Evolutionary conservation across 2,888 invertebrate genomes (phyloP), one percentile per base, ranked within the genome.

Genomic region (Cosmia trapezina): DNA sequence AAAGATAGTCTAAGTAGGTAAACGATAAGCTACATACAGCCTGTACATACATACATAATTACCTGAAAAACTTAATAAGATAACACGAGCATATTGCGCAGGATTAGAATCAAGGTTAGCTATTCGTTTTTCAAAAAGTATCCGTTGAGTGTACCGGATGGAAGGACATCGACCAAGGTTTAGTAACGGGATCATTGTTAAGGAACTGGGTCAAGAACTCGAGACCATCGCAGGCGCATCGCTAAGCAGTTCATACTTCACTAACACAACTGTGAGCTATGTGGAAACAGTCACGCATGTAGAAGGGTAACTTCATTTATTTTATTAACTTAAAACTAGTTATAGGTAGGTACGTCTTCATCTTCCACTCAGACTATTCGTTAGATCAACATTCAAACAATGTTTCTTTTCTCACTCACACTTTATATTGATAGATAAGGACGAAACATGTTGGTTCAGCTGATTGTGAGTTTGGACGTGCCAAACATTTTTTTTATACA

Each of bases 151-250:
- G 37, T 79, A 75, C 64, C 78, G 76, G 81, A 74, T 81, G 56
- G 74, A 83, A 83, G 83, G 86, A 88, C 81, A 43, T 67, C 60
- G 73, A 45, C 56, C 83, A 83, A 81, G 84, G 83, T 70, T 79
- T 74, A 76, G 79, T 85, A 86, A 86, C 86, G 84, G 88, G 83
- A 84, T 86, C 73, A 80, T 83, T 83, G 77, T 78, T 65, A 73
- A 57, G 67, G 76, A 90, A 87, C 86, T 90, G 72, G 89, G 92
- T 91, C 92, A 91, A 91, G 88, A 88, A 70, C 86, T 88, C 89
- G 88, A 90, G 87, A 88, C 70, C 85, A 77, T 80, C 83, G 73
- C 83, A 77, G 60, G 80, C 81, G 79, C 81, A 84, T 83, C 83
- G 73, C 73, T 79, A 9, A 76, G 53, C 59, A n/a, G 56, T 47